Base-by-base conservation (phyloP, 1,140 invertebrate species). In the Ips nitidus region DNA sequence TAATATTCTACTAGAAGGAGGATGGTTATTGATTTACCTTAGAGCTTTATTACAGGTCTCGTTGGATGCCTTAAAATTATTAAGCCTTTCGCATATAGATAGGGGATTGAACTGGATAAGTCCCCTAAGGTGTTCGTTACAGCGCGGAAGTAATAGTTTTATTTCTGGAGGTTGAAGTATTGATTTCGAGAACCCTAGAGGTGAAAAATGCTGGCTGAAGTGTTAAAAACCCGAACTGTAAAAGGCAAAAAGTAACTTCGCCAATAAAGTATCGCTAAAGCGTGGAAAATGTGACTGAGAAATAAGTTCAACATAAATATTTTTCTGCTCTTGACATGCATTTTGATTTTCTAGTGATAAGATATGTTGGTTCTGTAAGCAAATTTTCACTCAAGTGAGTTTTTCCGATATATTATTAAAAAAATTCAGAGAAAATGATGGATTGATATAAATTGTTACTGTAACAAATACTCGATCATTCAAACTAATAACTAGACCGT, bases 241-340 rank as follows among this genome's bases (percentile, higher is more conserved):
- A 50, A 50, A 50, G 45, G 6, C 6, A 22, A 50, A 50, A 50
- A 50, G 22, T 50, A 50, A 6, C 45, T 50, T 50, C 3, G 45
- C 6, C 45, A 8, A 50, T 50, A 50, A 50, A 50, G 45, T 50
- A 50, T 50, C 45, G 45, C 22, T 50, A 50, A 50, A 50, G 22
- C 45, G 45, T 50, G 45, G 22, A 50, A 22, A 50, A 50, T 50
- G 45, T 50, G 45, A 50, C 45, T 50, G 45, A 6, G 22, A 50
- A 50, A 22, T 22, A 50, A 50, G 22, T 50, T 50, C 6, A 50
- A 50, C 22, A 50, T 8, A 50, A 50, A 22, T 50, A 50, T 50
- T 50, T 50, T 22, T 6, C 45, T 50, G 45, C 6, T 50, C 22
- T 50, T 22, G 45, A 50, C 7, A 50, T 50, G 22, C 22, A 6